Base-by-base conservation (phyloP, 1,140 invertebrate species). In the Pararge aegeria region DNA sequence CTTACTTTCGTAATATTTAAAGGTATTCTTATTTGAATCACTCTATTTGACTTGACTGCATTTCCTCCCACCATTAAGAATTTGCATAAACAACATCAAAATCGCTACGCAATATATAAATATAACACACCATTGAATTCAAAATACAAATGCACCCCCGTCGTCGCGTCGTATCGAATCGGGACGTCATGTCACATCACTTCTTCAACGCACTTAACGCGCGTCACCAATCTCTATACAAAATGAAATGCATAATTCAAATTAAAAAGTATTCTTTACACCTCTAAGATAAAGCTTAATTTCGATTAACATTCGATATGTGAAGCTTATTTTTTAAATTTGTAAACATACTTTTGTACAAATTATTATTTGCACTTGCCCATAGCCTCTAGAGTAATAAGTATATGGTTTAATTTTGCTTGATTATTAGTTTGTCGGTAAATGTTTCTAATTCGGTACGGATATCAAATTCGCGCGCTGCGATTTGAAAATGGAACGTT, bases 61-160 rank as follows among this genome's bases (percentile, higher is more conserved):
- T 40, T 61, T 34, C 12, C 64, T 51, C 56, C 34, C 19, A 27
- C 55, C 54, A 72, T 64, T 68, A 61, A 44, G 34, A 64, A 60
- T 73, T 75, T 68, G 61, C 64, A 66, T 75, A 60, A 61, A 57
- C 56, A 61, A 73, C 48, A 61, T 70, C 59, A 66, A 65, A 73
- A 63, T 65, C 67, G 46, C 67, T 70, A 66, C 66, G 55, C 60
- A 20, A 42, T 60, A 55, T 55, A 64, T 64, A 56, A 61, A 42
- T 40, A 40, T 16, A 58, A 55, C 64, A 55, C 58, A 49, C 52
- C 61, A 65, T 59, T 56, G 55, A 71, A 65, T 70, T 65, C 59
- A 51, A 59, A 77, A 75, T 78, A 68, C 64, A 75, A 75, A 70
- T 62, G 53, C 68, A 68, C 69, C 68, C 66, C 64, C 55, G 54